Percentiles rank a stretch among this genome's conserved stretches.
Conservation (phyloP, 1,140 invertebrate species). For the Microvelia longipes region DNA sequence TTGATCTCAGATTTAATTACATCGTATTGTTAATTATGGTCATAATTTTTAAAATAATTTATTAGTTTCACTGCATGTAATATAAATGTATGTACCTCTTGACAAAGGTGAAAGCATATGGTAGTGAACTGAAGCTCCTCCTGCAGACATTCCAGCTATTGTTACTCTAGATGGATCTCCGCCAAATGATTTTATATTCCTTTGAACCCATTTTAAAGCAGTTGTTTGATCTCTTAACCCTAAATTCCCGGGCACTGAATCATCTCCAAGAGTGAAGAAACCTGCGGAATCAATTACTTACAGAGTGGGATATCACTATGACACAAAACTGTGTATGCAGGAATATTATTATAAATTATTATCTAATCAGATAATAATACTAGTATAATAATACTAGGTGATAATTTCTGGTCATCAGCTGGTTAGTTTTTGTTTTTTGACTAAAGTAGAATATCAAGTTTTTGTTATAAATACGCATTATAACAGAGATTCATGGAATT, state of each 20-base stretch:
- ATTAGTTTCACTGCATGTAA: not conserved
- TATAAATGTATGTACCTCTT: slow-evolving; percentile 4
- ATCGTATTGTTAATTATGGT: too few species aligned
- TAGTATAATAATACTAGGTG: too few species aligned
- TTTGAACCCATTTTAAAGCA: slow-evolving; percentile 44
- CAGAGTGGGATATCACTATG: too few species aligned
- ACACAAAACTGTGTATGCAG: too few species aligned
- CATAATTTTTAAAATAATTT: not conserved
- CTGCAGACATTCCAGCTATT: slow-evolving; percentile 39
- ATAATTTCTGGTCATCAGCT: too few species aligned
- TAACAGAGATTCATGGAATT: too few species aligned
- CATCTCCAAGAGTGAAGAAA: slow-evolving; percentile 39
- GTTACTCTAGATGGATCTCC: slow-evolving; percentile 41
- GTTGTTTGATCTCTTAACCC: slow-evolving; percentile 45
- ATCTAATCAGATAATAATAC: too few species aligned
- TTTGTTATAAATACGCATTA: too few species aligned
- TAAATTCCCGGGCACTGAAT: slow-evolving; percentile 37
- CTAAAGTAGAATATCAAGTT: too few species aligned
- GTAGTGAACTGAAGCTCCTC: slow-evolving; percentile 42
- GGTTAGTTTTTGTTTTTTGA: not conserved
- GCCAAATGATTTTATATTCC: slow-evolving; percentile 40
- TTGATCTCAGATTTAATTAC: too few species aligned
- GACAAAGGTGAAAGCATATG: slow-evolving; percentile 40
- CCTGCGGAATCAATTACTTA: too few species aligned
- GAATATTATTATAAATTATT: too few species aligned